Conservation (phyloP, 2,888 invertebrate species). For the Pyrrhia umbra region DNA sequence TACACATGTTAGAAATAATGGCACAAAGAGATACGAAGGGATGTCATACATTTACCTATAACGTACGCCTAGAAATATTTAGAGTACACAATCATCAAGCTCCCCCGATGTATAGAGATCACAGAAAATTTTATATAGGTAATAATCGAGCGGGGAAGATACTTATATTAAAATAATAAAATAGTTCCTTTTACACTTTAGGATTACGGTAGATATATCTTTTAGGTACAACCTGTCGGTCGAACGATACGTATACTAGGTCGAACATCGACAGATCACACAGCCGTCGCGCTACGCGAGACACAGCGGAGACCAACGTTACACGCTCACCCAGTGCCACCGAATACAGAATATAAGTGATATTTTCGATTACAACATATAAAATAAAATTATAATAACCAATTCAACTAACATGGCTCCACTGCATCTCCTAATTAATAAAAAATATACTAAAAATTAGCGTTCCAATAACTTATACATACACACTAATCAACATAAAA, state of each 20-base stretch:
- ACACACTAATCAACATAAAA: constrained; percentile 65
- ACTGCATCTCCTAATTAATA: constrained; percentile 41
- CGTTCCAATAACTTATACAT: constrained; percentile 60
- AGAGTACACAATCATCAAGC: constrained; percentile 31
- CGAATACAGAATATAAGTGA: constrained; percentile 19
- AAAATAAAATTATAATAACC: constrained; percentile 17
- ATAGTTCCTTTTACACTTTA: constrained; percentile 24
- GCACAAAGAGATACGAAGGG: constrained; percentile 72
- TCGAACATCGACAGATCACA: constrained; percentile 50
- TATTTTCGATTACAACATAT: constrained; percentile 1
- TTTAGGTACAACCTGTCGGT: constrained; percentile 42
- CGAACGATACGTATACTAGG: constrained; percentile 17
- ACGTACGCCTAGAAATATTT: constrained; percentile 25
- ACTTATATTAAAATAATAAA: constrained; percentile 36
- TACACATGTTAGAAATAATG: constrained; percentile 73
- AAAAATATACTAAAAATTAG: constrained; percentile 44
- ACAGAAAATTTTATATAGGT: constrained; percentile 46
- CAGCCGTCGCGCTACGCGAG: constrained; percentile 55
- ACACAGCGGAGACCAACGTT: constrained; percentile 39
- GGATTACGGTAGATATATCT: constrained; percentile 34
- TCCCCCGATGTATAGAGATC: constrained; percentile 54
- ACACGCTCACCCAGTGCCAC: constrained; percentile 12
- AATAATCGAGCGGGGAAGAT: constrained; percentile 50
- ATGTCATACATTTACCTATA: constrained; percentile 40
- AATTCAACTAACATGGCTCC: constrained; percentile 37